These are phyloP conservation scores for Hemitrygon akajei DNA, from an alignment of 2,797 vertebrate species.

Conservation along the genomic window DNA sequence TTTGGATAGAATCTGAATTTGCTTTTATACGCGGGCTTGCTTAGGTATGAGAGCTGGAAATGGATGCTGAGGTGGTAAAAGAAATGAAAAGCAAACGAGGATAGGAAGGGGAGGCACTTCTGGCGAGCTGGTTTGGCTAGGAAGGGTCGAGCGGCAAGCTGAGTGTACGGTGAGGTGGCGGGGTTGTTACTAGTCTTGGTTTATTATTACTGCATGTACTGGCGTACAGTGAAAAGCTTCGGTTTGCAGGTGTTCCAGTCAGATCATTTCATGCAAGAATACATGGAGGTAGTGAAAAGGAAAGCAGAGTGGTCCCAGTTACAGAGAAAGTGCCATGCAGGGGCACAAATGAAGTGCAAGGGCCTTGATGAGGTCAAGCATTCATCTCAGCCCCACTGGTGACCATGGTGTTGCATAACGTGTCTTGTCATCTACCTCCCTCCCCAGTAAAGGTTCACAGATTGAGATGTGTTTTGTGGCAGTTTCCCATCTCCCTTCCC, in stretches of 20 bases:
- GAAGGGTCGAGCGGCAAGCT: neutral
- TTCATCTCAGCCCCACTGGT: neutral
- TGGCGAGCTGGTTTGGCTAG: neutral
- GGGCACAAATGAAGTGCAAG: no score
- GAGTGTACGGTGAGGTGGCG: no score
- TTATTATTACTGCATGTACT: no score
- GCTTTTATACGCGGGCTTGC: neutral
- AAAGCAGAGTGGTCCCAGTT: no score
- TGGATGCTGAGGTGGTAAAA: neutral
- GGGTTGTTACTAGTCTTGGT: no score
- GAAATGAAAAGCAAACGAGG: neutral
- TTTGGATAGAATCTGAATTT: neutral
- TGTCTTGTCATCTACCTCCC: neutral
- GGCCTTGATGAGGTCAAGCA: no score
- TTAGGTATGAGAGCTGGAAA: neutral
- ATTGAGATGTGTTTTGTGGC: neutral
- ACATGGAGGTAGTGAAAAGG: no score
- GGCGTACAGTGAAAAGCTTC: no score
- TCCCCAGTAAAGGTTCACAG: neutral
- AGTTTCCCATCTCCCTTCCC: neutral
- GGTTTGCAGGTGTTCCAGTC: no score
- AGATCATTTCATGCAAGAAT: no score
- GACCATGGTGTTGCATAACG: neutral
- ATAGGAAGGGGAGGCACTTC: neutral
- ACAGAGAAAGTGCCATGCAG: no score